phyloP scores from a whole-genome alignment of 2,888 invertebrate genomes.

The Dicyrtomina minuta region DNA sequence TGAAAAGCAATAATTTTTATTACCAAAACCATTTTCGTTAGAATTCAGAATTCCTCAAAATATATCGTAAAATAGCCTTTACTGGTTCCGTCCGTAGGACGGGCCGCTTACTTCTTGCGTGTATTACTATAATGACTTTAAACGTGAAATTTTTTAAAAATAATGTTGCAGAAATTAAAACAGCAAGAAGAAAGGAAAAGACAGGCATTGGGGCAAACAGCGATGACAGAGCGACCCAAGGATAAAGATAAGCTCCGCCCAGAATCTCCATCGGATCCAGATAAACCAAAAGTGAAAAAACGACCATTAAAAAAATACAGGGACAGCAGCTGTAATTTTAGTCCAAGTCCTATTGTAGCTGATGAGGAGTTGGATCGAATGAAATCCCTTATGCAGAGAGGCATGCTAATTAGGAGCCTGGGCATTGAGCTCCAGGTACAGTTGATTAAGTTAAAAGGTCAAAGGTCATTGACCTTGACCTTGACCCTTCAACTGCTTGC shows the following conservation, averaged over 20 bases:
- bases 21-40: background rate
- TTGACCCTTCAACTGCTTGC: background rate
- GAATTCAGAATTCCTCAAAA: too few species aligned
- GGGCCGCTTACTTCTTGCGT: too few species aligned
- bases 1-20: too few species aligned
- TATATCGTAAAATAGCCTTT: too few species aligned
- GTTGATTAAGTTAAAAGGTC: background rate
- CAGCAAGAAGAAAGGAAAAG: constrained; percentile 47
- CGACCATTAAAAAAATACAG: too few species aligned
- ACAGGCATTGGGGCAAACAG: constrained; percentile 13
- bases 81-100: too few species aligned
- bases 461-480: background rate
- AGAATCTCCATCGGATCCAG: constrained; percentile 40
- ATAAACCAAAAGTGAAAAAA: constrained; percentile 24
- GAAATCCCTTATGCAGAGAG: constrained; percentile 67
- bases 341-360: constrained; percentile 59
- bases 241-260: constrained; percentile 43
- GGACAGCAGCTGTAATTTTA: too few species aligned
- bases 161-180: constrained; percentile 41
- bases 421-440: constrained; percentile 69
- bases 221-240: background rate
- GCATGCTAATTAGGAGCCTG: constrained; percentile 69
- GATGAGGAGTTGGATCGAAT: constrained; percentile 72
- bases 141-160: background rate
- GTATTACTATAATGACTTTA: background rate